Base-by-base conservation (phyloP, 2,888 invertebrate genomes). In the Ormia ochracea region DNA sequence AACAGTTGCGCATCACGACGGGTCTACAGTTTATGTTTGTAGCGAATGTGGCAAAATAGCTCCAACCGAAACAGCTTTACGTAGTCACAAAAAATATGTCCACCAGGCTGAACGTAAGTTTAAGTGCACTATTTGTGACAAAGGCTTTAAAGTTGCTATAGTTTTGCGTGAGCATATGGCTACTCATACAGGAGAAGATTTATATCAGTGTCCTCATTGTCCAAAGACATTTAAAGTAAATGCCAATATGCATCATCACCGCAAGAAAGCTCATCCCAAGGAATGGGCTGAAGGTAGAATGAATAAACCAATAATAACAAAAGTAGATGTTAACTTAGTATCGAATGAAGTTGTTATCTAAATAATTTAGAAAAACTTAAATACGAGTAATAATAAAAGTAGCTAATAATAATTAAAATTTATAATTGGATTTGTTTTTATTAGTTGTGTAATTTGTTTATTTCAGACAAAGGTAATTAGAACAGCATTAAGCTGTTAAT, bases 171-270 rank as follows among this genome's bases (percentile, higher is more conserved):
- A 86, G 63, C 86, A 86, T 66, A 84, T 85, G 82, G 83, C 86
- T 2, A 84, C 83, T 1, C 86, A 86, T 63, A 85, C 85, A 6
- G 85, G 85, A 4, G 82, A 85, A 69, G 83, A 83, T n/a, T 75
- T 86, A 4, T 86, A 86, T 26, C 73, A 81, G 21, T 86, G 86
- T 50, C 83, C 83, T 7, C 84, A 84, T 75, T 86, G 86, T 65
- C 84, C 85, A 9, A 83, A 84, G 72, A 86, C 85, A 7, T 86
- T 86, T 66, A 83, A 84, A 58, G 84, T 85, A 14, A 84, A 83
- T 31, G 83, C 86, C 1, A 86, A 85, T 82, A 85, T 84, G 85
- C 85, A 85, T 70, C 84, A 85, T 43, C 85, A 86, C 78, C 83
- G 85, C 4, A 86, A 86, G 58, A 75, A 82, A 7, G 83, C 81